Conservation (phyloP, 2,797 vertebrate genomes). For the Neomorphus geoffroyi region DNA sequence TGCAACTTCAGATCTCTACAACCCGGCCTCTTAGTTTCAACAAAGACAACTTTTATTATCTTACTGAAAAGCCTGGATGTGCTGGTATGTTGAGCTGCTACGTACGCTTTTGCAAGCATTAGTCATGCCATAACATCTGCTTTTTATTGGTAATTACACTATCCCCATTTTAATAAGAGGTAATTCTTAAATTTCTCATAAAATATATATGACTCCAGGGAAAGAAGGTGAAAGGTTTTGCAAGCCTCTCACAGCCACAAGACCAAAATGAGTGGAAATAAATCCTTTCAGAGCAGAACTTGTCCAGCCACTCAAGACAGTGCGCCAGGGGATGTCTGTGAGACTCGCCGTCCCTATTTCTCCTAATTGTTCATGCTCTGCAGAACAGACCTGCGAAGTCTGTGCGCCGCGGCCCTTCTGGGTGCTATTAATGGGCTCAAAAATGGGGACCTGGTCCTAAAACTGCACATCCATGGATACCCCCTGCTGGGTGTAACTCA, state of each 20-base stretch:
- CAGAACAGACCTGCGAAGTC: neutral
- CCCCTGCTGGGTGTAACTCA: neutral
- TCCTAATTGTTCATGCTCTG: constrained; percentile 15
- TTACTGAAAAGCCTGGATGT: constrained; percentile 48
- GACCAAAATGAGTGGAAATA: constrained; percentile 46
- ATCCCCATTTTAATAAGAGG: constrained; percentile 65
- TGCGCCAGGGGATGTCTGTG: neutral
- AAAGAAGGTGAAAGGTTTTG: constrained; percentile 63
- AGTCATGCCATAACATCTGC: constrained; percentile 67
- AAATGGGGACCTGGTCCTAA: neutral
- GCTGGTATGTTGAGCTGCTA: neutral
- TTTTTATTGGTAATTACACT: constrained; percentile 68
- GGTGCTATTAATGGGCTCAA: neutral
- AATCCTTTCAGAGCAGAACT: constrained; percentile 40
- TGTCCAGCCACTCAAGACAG: neutral
- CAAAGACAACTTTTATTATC: constrained; percentile 52
- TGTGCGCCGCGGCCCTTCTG: neutral
- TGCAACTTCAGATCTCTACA: neutral
- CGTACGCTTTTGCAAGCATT: constrained; percentile 4
- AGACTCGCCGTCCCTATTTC: neutral
- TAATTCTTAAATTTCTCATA: constrained; percentile 69
- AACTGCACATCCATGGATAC: neutral
- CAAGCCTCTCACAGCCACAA: constrained; percentile 41
- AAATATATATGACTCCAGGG: constrained; percentile 48
- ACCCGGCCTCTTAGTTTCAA: neutral